Conservation (phyloP, 2,797 vertebrate genomes). For the Pangasius mekongensis region DNA sequence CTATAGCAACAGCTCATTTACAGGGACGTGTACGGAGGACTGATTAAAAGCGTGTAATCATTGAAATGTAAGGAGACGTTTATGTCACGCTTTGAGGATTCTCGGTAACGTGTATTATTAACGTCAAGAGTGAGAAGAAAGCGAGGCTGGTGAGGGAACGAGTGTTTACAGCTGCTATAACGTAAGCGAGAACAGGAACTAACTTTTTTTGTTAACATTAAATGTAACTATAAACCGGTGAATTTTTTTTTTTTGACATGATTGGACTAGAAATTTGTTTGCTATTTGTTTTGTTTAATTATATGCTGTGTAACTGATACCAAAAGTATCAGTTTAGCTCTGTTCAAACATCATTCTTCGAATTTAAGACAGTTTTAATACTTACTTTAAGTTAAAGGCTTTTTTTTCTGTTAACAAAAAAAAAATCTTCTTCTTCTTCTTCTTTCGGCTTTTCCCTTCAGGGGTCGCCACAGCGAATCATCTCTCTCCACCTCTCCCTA, state of each 20-base stretch:
- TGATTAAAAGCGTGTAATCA: no score
- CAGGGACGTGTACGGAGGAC: background rate
- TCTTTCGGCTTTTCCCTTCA: no score
- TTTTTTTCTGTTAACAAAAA: no score
- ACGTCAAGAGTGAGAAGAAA: background rate
- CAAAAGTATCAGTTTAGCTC: no score
- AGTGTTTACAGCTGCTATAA: background rate
- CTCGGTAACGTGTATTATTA: background rate
- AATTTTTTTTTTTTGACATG: background rate
- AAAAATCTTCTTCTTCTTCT: no score
- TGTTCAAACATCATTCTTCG: no score
- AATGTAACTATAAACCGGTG: background rate
- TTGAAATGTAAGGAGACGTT: no score
- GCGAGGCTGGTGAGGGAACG: background rate
- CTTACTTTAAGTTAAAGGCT: background rate
- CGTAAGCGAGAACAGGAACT: background rate
- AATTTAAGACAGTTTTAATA: background rate
- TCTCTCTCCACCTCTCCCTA: no score
- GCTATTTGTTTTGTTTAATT: background rate
- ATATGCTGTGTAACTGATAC: background rate
- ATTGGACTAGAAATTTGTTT: background rate
- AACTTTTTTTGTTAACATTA: background rate
- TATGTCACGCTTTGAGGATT: background rate
- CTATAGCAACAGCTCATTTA: background rate
- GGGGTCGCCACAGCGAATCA: no score